phyloP scores from a whole-genome alignment of 2,113 vertebrate species.

The Edolisoma coerulescens region DNA sequence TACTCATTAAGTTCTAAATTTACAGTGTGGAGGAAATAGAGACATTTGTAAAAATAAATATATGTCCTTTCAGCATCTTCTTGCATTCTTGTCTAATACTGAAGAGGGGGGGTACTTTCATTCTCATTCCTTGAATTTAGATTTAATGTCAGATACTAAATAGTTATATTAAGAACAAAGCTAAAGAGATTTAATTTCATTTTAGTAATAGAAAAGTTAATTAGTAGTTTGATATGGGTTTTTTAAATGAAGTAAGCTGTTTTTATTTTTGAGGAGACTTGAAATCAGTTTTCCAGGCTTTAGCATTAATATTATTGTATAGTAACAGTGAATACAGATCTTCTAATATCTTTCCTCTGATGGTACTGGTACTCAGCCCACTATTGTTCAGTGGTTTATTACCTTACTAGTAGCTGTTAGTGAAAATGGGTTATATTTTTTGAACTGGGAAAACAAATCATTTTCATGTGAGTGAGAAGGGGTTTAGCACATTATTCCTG shows the following conservation, averaged over 20 bases:
- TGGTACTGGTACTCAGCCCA: neutral
- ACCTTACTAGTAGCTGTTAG: neutral
- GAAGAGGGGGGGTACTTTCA: neutral
- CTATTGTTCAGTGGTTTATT: neutral
- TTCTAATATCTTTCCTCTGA: neutral
- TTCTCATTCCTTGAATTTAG: conserved; percentile 2
- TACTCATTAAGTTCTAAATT: conserved; percentile 51
- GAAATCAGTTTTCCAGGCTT: neutral
- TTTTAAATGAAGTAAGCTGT: neutral
- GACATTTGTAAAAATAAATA: conserved; percentile 51
- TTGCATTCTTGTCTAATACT: neutral
- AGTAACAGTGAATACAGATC: neutral
- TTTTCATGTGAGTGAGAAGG: conserved; percentile 10
- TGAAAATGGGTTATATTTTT: conserved; percentile 31
- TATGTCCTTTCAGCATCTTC: conserved; percentile 43
- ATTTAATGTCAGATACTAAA: conserved; percentile 1
- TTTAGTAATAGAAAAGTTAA: conserved; percentile 20
- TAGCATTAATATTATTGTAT: neutral
- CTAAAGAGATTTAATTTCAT: conserved; percentile 1
- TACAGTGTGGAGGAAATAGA: conserved; percentile 59
- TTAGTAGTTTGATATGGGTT: neutral
- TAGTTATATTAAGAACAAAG: neutral
- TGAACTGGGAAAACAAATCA: conserved; percentile 33
- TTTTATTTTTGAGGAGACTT: conserved; percentile 9
- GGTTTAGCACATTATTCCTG: conserved; percentile 38